Base-by-base conservation (phyloP, 2,113 vertebrate genomes). In the Forbesichthys agassizii region DNA sequence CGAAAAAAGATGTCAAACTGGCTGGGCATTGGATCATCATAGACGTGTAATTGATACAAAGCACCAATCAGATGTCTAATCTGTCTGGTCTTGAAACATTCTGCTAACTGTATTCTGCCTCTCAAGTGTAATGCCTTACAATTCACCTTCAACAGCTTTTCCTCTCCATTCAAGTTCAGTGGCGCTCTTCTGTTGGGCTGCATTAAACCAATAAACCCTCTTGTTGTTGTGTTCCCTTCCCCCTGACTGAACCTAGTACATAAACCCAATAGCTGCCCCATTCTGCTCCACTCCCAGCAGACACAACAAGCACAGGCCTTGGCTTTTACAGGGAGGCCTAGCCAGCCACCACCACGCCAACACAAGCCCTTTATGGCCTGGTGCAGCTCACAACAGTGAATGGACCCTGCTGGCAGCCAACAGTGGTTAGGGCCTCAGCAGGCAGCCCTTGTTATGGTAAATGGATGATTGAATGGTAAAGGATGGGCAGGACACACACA, bases 371-470 rank as follows among this genome's bases (percentile, higher is more conserved):
- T 92, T 92, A 90, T 90, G 75, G 75, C 76, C 73, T 27, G 6
- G 71, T 72, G 51, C 69, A 78, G 84, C 73, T 88, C 82, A 70
- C 63, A 58, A 81, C 60, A 82, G 71, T 88, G 86, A 91, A 91
- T 83, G 75, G 86, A 74, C 75, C 79, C 87, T 84, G 87, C 82
- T 87, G 84, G 87, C 53, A 85, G 82, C 81, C 84, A 73, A 80
- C 67, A 57, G 88, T 83, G 80, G 84, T 80, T 80, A 33, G 62
- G 57, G 68, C 85, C 89, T 75, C 90, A 49, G 82, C 90, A 89
- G 86, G 87, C 80, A 60, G 66, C 86, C 65, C 86, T 93, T 93
- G 89, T 92, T 61, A 92, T 93, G 91, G 62, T 91, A 92, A 92
- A 83, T 59, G n/a, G 53, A 42, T 67, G 69, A 66, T 74, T 91